Percentiles rank a stretch among this genome's conserved stretches.
These are phyloP conservation scores for Alces alces DNA, from an alignment of 2,113 vertebrate species.

Conservation along the genomic window DNA sequence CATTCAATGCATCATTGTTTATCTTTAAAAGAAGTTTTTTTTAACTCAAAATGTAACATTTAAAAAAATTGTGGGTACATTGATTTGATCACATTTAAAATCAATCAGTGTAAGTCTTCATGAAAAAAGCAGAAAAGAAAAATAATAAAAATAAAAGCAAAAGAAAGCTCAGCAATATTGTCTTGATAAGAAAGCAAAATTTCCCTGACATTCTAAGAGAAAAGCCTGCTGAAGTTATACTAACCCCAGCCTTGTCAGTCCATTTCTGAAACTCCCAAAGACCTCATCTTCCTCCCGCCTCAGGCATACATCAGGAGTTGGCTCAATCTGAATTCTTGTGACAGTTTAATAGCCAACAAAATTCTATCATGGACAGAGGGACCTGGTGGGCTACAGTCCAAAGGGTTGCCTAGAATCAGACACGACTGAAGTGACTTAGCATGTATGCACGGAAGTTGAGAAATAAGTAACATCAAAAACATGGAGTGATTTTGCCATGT, in stretches of 20 bases:
- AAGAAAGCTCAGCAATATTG: not conserved
- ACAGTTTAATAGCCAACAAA: not conserved
- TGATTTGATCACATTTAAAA: not conserved
- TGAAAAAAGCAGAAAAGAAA: not conserved
- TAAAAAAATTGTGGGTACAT: not conserved
- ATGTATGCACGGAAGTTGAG: fast-evolving
- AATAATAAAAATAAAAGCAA: not conserved
- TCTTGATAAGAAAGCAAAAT: not conserved
- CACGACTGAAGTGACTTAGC: not conserved
- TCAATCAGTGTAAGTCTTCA: not conserved
- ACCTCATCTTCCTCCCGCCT: not conserved
- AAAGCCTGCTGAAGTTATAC: not conserved
- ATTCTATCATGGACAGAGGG: not conserved
- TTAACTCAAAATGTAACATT: not conserved
- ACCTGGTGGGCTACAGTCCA: not conserved
- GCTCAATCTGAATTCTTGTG: not conserved
- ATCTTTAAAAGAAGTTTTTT: not conserved
- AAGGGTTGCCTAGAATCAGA: not conserved
- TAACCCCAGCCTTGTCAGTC: not conserved
- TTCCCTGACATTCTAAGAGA: not conserved
- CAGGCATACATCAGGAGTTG: not conserved
- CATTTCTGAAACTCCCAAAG: not conserved
- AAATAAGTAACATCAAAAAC: not conserved
- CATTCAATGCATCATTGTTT: not conserved
- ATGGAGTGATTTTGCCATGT: fast-evolving